These are phyloP conservation scores for Indicator maculatus DNA, from an alignment of 2,113 vertebrate genomes.

Conservation along the genomic window DNA sequence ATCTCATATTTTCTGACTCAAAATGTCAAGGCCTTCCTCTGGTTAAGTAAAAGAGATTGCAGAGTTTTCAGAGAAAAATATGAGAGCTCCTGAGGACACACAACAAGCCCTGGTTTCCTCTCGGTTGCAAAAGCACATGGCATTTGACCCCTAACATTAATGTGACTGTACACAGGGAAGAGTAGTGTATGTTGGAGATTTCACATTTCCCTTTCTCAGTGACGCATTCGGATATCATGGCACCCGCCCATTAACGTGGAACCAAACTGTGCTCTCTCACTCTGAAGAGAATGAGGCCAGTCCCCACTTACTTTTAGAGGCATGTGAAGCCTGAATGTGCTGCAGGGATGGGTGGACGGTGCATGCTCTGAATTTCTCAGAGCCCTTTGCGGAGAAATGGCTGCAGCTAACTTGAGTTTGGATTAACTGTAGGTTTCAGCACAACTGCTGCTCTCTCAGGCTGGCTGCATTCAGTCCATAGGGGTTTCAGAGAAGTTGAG, in stretches of 20 bases:
- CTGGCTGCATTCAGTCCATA: background rate
- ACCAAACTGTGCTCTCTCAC: background rate
- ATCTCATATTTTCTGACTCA: background rate
- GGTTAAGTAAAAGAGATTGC: background rate
- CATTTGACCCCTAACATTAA: background rate
- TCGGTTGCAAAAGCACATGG: background rate
- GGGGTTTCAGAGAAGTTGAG: background rate
- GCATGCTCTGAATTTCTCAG: background rate
- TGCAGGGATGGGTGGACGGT: background rate
- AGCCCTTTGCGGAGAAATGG: background rate
- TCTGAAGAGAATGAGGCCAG: rapidly evolving
- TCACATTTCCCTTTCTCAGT: background rate
- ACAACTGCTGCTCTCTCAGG: background rate
- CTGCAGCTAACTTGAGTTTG: background rate
- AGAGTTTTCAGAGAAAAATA: background rate
- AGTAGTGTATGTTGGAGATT: background rate
- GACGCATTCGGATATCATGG: background rate
- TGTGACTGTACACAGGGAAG: background rate
- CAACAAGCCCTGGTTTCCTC: background rate
- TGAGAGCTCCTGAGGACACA: background rate
- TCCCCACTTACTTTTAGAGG: background rate
- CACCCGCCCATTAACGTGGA: background rate
- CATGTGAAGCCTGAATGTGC: background rate
- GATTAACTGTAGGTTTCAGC: background rate
- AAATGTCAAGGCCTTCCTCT: background rate